Percentiles rank a stretch among this genome's conserved stretches.
Conservation (phyloP, 2,797 vertebrate genomes). For the Myripristis jacobus region DNA sequence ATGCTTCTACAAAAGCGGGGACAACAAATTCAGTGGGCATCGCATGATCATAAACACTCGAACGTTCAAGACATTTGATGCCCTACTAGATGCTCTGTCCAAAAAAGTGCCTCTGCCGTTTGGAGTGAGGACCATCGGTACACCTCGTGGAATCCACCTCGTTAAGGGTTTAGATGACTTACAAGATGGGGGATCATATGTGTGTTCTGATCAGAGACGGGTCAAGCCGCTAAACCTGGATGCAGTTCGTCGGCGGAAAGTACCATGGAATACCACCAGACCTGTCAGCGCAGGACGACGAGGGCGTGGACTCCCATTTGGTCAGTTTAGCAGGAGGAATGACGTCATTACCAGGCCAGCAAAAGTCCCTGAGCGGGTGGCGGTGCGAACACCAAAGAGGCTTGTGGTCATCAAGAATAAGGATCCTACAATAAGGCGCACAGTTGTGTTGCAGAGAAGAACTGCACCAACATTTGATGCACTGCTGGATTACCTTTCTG, state of each 20-base stretch:
- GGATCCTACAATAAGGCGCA: slow-evolving; percentile 82
- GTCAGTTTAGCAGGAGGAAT: slow-evolving; percentile 52
- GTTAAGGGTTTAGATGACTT: slow-evolving; percentile 90
- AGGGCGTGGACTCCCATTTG: slow-evolving; percentile 42
- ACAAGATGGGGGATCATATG: slow-evolving; percentile 92
- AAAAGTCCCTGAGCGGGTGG: slow-evolving; percentile 59
- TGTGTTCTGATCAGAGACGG: slow-evolving; percentile 92
- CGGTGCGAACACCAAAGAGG: slow-evolving; percentile 84
- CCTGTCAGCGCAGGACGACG: slow-evolving; percentile 61
- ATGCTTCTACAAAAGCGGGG: slow-evolving; percentile 97
- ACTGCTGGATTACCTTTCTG: slow-evolving; percentile 90
- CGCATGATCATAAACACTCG: slow-evolving; percentile 90
- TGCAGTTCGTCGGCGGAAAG: slow-evolving; percentile 83
- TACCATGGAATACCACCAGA: slow-evolving; percentile 90
- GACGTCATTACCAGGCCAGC: slow-evolving; percentile 61
- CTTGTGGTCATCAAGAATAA: slow-evolving; percentile 92
- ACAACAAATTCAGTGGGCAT: slow-evolving; percentile 91
- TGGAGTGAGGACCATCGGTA: slow-evolving; percentile 95
- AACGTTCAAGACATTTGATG: slow-evolving; percentile 95
- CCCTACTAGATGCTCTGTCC: slow-evolving; percentile 92
- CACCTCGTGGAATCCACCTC: slow-evolving; percentile 88
- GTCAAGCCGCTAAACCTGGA: slow-evolving; percentile 93
- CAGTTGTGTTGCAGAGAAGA: slow-evolving; percentile 86
- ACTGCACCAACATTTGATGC: slow-evolving; percentile 90
- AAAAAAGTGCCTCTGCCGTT: slow-evolving; percentile 94